Conservation (phyloP, 1,140 invertebrate genomes). For the Drosophila eugracilis region DNA sequence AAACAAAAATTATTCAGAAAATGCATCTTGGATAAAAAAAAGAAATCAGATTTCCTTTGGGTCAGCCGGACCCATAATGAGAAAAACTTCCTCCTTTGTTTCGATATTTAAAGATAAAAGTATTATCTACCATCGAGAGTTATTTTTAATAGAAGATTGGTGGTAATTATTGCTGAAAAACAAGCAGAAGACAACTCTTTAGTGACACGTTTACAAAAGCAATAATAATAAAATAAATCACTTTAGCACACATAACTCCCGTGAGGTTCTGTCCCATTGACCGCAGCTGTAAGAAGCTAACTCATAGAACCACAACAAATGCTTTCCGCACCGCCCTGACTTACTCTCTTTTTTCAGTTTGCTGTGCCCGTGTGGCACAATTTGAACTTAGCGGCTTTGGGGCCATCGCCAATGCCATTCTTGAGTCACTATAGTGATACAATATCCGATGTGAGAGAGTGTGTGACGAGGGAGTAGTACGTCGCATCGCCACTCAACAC, state of each 20-base stretch:
- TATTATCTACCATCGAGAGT: background rate
- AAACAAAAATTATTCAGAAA: background rate
- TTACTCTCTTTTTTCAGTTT: constrained; percentile 22
- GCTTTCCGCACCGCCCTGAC: constrained; percentile 33
- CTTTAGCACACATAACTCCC: constrained; percentile 2
- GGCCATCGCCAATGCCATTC: constrained; percentile 47
- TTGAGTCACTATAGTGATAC: constrained; percentile 11
- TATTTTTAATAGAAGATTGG: no score
- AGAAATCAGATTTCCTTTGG: no score
- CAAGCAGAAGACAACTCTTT: background rate
- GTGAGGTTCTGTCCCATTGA: constrained; percentile 21
- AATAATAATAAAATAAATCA: constrained; percentile 8
- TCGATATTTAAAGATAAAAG: no score
- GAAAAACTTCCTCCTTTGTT: no score
- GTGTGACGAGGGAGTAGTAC: constrained; percentile 38
- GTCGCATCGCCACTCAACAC: constrained; percentile 24
- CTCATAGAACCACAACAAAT: constrained; percentile 29
- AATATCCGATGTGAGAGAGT: constrained; percentile 2
- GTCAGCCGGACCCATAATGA: no score
- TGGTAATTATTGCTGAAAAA: background rate
- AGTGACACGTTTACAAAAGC: background rate
- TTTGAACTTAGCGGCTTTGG: constrained; percentile 53
- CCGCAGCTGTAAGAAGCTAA: constrained; percentile 13
- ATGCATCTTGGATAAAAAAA: background rate
- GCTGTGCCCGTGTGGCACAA: constrained; percentile 34